phyloP scores from a whole-genome alignment of 2,113 vertebrate genomes.

The Stictonetta naevosa region DNA sequence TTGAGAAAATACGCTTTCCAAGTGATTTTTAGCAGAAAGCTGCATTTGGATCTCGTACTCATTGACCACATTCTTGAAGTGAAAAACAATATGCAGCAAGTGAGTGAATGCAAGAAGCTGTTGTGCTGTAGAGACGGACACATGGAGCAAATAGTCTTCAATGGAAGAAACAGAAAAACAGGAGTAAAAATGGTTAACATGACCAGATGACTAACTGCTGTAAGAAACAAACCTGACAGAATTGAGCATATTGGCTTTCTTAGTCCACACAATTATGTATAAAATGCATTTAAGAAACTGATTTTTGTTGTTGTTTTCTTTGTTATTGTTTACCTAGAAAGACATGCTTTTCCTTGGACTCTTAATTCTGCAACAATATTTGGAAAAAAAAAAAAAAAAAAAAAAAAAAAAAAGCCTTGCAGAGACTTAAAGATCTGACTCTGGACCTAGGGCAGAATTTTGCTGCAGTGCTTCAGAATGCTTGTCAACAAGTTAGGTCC shows the following conservation, averaged over 20 bases:
- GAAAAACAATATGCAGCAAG: not conserved
- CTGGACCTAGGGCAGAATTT: not conserved
- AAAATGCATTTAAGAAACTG: not conserved
- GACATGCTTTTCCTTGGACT: not conserved
- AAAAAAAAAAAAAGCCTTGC: not conserved
- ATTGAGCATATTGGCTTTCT: not conserved
- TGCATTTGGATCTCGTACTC: not conserved
- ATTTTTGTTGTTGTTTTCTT: not conserved
- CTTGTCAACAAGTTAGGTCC: not conserved
- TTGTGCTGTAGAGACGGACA: not conserved
- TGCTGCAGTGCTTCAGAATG: not conserved
- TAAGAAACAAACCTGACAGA: not conserved
- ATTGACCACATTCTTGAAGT: not conserved
- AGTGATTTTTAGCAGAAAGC: not conserved
- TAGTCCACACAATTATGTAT: not conserved
- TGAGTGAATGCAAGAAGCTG: not conserved
- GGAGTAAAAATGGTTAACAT: not conserved
- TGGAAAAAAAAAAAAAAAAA: not conserved
- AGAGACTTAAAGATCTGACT: not conserved
- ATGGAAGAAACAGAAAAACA: not conserved
- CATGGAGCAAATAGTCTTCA: not conserved
- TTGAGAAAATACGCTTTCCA: not conserved
- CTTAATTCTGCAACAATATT: not conserved
- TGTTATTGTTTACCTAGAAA: not conserved
- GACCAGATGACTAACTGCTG: not conserved